Base-by-base conservation (phyloP, 2,888 invertebrate genomes). In the Alloscopus bannaensis region DNA sequence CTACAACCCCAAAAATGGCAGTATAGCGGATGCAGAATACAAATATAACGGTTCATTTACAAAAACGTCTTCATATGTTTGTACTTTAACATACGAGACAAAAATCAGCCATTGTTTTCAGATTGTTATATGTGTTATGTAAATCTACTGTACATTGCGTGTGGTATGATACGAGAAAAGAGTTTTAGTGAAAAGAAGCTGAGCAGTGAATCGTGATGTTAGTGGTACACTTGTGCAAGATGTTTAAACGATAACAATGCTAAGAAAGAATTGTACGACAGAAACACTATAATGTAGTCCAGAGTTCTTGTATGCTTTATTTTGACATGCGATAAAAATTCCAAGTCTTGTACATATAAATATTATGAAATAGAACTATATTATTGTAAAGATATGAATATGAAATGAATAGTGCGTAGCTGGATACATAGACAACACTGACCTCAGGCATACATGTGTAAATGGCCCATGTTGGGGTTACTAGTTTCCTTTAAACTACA, bases 381-480 rank as follows among this genome's bases (percentile, higher is more conserved):
- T 36, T 57, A 42, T n/a, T 59, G n/a, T n/a, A n/a, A n/a, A n/a
- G n/a, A n/a, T n/a, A n/a, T n/a, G n/a, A n/a, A n/a, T n/a, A n/a
- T n/a, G 3, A 31, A 55, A 40, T 16, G 52, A 60, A 42, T n/a
- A n/a, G 59, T 68, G n/a, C n/a, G 45, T 77, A 60, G 28, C n/a
- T 69, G 6, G 57, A 29, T n/a, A 31, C 40, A 60, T 60, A 70
- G 77, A 77, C 77, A 70, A 77, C 77, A 70, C 77, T 77, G 77
- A 77, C 77, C 77, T 77, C 77, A 77, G 77, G 77, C 69, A 76
- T 66, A n/a, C n/a, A 66, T n/a, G n/a, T n/a, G n/a, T 59, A 59
- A 18, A 76, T 24, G 76, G 45, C 52, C 76, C 62, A 66, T n/a
- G 31, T 45, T 59, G 47, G 68, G 42, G 76, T 40, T 59, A 45